Evolutionary conservation across 1,140 invertebrate genomes (phyloP).

Genomic region (Sinonovacula constricta): DNA sequence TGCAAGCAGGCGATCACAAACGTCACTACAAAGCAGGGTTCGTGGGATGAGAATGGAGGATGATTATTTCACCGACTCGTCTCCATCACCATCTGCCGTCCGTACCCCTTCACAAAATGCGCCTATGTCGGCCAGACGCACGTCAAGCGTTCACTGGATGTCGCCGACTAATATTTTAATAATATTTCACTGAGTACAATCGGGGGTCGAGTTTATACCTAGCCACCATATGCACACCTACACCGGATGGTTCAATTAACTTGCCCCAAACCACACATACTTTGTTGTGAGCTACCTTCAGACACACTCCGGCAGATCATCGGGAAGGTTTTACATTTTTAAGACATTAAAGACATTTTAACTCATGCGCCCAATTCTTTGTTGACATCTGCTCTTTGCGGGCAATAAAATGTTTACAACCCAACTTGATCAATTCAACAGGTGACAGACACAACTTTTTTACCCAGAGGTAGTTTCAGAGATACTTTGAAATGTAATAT

Average conservation of each 20-base stretch:
- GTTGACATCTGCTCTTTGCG: no score
- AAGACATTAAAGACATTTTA: conserved; percentile 20
- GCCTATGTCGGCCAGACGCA: conserved; percentile 6
- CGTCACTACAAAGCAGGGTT: conserved; percentile 44
- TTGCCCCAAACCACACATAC: conserved; percentile 39
- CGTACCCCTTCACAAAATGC: conserved; percentile 21
- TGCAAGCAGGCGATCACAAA: conserved; percentile 35
- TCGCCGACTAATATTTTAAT: conserved; percentile 48
- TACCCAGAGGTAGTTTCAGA: conserved; percentile 8
- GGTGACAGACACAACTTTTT: no score
- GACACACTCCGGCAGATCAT: neutral
- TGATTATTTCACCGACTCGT: conserved; percentile 47
- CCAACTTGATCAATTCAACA: no score
- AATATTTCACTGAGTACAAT: conserved; percentile 46
- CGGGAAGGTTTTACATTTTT: conserved; percentile 11
- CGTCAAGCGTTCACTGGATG: conserved; percentile 47
- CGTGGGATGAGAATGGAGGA: conserved; percentile 20
- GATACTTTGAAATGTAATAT: no score
- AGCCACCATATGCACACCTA: conserved; percentile 47
- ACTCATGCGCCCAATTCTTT: no score
- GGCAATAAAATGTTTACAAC: no score
- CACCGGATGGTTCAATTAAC: conserved; percentile 51
- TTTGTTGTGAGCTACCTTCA: neutral
- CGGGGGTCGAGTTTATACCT: conserved; percentile 3
- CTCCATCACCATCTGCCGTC: conserved; percentile 38